Evolutionary conservation across 2,888 invertebrate species (phyloP).

Genomic region (Acrobasis suavella): DNA sequence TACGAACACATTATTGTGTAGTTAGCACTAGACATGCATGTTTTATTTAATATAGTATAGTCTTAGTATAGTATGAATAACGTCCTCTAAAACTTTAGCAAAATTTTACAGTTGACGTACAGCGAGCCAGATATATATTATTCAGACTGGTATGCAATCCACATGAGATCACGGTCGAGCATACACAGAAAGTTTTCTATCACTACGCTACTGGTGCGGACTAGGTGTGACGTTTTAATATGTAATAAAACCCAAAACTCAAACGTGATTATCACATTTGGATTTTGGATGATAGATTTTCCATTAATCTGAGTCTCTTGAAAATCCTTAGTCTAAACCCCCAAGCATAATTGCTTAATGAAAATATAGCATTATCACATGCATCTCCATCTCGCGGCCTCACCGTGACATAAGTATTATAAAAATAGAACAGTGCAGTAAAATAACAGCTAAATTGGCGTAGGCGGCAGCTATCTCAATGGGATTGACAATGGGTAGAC

Average conservation of each 20-base stretch:
- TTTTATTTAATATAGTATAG: no score
- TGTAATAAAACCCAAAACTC: background rate
- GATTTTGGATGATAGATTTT: no score
- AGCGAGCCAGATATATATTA: background rate
- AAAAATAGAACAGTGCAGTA: background rate
- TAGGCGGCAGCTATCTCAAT: background rate
- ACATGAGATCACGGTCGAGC: background rate
- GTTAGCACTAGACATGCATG: no score
- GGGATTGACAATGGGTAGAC: background rate
- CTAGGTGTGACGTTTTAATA: background rate
- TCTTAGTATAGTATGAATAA: no score
- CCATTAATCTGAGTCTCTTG: no score
- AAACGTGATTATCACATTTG: no score
- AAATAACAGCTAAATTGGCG: background rate
- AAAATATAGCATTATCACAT: background rate
- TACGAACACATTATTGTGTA: no score
- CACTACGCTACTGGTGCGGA: background rate
- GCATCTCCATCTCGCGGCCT: background rate
- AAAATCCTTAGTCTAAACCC: no score
- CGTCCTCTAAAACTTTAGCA: background rate
- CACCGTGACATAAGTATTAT: background rate
- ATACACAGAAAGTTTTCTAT: background rate
- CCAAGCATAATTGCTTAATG: no score
- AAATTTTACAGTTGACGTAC: background rate
- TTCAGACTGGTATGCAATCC: background rate